Evolutionary conservation across 2,797 vertebrate genomes (phyloP), one percentile per base, ranked within the genome.

Genomic region (Molothrus aeneus): DNA sequence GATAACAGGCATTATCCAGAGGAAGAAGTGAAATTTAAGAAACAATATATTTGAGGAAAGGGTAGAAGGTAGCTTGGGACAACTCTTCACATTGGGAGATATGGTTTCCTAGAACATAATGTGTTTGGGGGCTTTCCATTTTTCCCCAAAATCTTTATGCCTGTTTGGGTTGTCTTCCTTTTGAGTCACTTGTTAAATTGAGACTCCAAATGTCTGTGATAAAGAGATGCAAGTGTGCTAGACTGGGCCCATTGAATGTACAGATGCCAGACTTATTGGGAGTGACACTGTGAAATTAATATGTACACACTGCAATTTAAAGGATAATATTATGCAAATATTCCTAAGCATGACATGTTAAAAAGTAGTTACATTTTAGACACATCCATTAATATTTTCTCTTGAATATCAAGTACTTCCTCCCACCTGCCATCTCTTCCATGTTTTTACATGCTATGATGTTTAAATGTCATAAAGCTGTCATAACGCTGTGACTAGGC

Each of bases 361-460:
- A 91, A 90, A 94, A 77, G 28, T 70, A 94, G 87, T 83, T 94
- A 75, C 61, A 70, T 86, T 92, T 96, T 92, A 95, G 80, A 88
- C 80, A 86, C 66, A 93, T 92, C 71, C 94, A 95, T 95, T 96
- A 96, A 92, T 94, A 93, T 88, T 95, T 94, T 92, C 75, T 38
- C 77, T 81, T 81, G 91, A 96, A 94, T 93, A 93, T 77, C 60
- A 95, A 94, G 66, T 77, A 57, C 68, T 88, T 74, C 92, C 94
- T 94, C 89, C 70, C 80, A 90, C 87, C 73, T 92, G 73, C 80
- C 80, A 86, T 93, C 59, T 96, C 80, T 94, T 86, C 90, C 70
- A 31, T 93, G 68, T 91, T 95, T 96, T 94, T 85, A 57, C 70
- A 92, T 90, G 80, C 78, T 96, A 3, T 96, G 92, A 94, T 77